These are phyloP conservation scores for Caradrina clavipalpis DNA, from an alignment of 2,888 invertebrate species.

Conservation along the genomic window DNA sequence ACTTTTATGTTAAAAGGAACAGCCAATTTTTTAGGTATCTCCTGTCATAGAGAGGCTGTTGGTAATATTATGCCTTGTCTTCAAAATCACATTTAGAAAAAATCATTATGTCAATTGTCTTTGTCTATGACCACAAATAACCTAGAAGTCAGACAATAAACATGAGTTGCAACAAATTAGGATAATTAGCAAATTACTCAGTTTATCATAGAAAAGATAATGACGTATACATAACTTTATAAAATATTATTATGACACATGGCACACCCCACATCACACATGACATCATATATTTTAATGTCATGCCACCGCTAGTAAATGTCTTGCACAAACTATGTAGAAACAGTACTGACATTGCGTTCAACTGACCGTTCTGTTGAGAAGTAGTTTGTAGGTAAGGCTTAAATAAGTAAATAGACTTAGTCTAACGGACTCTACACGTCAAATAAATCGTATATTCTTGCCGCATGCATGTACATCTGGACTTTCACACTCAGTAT, in stretches of 20 bases:
- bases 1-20: not conserved
- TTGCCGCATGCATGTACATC: slow-evolving; percentile 2
- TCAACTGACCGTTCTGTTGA: not conserved
- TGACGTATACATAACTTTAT: slow-evolving; percentile 6
- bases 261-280: slow-evolving; percentile 43
- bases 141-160: not conserved
- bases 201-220: slow-evolving; percentile 3
- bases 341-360: slow-evolving; percentile 10
- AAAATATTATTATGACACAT: slow-evolving; percentile 34
- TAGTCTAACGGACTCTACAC: too few species aligned
- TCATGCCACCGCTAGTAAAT: not conserved
- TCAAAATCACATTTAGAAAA: too few species aligned
- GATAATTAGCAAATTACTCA: not conserved
- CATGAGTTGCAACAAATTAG: not conserved
- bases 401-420: too few species aligned
- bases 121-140: not conserved
- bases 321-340: slow-evolving; percentile 19
- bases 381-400: not conserved
- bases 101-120: not conserved
- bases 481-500: not conserved
- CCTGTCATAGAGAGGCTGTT: too few species aligned
- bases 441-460: not conserved
- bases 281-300: slow-evolving; percentile 55
- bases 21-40: not conserved
- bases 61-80: too few species aligned